Conservation (phyloP, 2,888 invertebrate species). For the Synanthedon myopaeformis region DNA sequence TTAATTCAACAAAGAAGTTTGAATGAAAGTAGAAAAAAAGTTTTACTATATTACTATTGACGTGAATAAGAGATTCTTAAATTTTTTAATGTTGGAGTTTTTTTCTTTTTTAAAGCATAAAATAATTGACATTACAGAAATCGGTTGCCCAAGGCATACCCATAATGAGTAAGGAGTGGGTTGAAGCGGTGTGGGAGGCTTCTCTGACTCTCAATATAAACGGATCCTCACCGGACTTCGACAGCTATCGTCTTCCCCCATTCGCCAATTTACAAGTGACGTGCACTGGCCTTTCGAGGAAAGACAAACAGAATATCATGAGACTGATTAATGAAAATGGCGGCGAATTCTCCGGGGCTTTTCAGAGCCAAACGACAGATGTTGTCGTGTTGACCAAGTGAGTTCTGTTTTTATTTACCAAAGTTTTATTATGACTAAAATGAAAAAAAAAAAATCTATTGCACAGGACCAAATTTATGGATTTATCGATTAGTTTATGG, state of each 20-base stretch:
- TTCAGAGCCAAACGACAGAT: conserved; percentile 65
- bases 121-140: conserved; percentile 56
- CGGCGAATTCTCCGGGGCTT: conserved; percentile 69
- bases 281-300: conserved; percentile 77
- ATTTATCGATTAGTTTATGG: too few species aligned
- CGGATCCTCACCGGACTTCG: conserved; percentile 75
- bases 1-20: neutral
- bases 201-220: conserved; percentile 73
- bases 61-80: too few species aligned
- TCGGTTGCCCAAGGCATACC: conserved; percentile 76
- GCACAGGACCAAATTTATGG: too few species aligned
- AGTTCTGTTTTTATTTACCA: conserved; percentile 17
- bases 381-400: conserved; percentile 68
- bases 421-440: too few species aligned
- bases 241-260: conserved; percentile 70
- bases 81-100: too few species aligned
- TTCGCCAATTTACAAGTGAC: conserved; percentile 85
- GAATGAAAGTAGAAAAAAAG: too few species aligned
- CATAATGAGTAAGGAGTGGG: conserved; percentile 84
- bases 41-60: too few species aligned
- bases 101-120: too few species aligned
- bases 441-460: too few species aligned
- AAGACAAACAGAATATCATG: conserved; percentile 74
- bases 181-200: conserved; percentile 82
- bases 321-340: conserved; percentile 80